phyloP scores from a whole-genome alignment of 2,888 invertebrate species.

The Pegoplata infirma region DNA sequence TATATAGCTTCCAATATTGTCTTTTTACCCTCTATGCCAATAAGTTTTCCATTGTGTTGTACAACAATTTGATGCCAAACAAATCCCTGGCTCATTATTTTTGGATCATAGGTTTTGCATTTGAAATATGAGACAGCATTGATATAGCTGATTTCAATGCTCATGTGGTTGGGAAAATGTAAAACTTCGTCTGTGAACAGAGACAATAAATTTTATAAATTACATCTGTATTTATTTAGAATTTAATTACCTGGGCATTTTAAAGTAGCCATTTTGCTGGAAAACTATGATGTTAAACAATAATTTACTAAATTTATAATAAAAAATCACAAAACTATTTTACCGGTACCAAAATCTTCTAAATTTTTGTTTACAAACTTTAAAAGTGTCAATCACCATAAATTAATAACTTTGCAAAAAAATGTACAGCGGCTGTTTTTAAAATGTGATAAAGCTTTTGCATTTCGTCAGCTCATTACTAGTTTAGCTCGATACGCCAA shows the following conservation, averaged over 20 bases:
- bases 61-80: constrained; percentile 73
- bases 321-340: neutral
- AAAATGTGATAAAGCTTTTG: no score
- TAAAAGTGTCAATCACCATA: neutral
- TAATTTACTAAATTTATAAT: neutral
- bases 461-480: no score
- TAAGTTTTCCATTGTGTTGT: constrained; percentile 68
- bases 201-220: neutral
- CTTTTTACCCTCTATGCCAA: constrained; percentile 64
- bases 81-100: constrained; percentile 66
- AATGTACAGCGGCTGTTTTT: neutral
- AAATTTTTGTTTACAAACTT: constrained; percentile 39
- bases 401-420: neutral
- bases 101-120: constrained; percentile 67
- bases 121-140: constrained; percentile 66
- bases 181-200: constrained; percentile 67
- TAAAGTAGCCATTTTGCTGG: constrained; percentile 34
- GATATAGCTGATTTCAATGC: constrained; percentile 69
- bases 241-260: constrained; percentile 45
- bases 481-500: no score
- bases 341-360: neutral
- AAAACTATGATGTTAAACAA: neutral
- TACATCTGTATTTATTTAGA: neutral
- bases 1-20: constrained; percentile 69
- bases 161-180: constrained; percentile 65